Base-by-base conservation (phyloP, 1,140 invertebrate genomes). In the Onthophagus taurus region DNA sequence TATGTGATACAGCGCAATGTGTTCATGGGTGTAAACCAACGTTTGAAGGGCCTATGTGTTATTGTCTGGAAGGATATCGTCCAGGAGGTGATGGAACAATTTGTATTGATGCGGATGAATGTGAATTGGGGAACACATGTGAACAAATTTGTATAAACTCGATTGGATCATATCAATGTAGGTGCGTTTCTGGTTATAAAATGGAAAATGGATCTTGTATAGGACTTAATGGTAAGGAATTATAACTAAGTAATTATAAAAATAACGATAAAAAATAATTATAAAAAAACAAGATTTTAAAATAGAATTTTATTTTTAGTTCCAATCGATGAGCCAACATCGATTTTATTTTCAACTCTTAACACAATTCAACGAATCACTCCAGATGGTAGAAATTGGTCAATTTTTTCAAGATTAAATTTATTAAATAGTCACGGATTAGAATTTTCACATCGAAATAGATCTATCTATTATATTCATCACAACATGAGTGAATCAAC, bases 111-210 rank as follows among this genome's bases (percentile, higher is more conserved):
- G 72, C 77, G 21, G 72, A 88, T 63, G 84, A 88, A 63, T 89
- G 87, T 62, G 57, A 64, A 44, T 59, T 75, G 41, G 80, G 86
- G 47, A 78, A 76, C 17, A 70, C 76, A 11, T 94, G 89, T 65
- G 80, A 86, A 55, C 89, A 93, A 64, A 52, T 69, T 13, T 94
- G 90, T 63, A 69, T 61, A 44, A 89, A 90, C 64, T 75, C 74
- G 7, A 64, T 67, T 5, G 81, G 84, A 31, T 80, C 75, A 24
- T 89, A 74, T 65, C 62, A 68, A 14, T 94, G 89, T 67, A 70
- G 72, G 31, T 91, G 90, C 70, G 77, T 77, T 2, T 61, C 72
- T 5, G 88, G 87, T 1, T 92, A 91, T 64, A 61, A 72, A 45
- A 55, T 60, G 19, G 69, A 73, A 49, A 62, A 60, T 14, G 69